A percentile compares a stretch with the other conserved stretches of the same genome.
Evolutionary conservation across 2,888 invertebrate genomes (phyloP).

Genomic region (Aleiodes alternator): DNA sequence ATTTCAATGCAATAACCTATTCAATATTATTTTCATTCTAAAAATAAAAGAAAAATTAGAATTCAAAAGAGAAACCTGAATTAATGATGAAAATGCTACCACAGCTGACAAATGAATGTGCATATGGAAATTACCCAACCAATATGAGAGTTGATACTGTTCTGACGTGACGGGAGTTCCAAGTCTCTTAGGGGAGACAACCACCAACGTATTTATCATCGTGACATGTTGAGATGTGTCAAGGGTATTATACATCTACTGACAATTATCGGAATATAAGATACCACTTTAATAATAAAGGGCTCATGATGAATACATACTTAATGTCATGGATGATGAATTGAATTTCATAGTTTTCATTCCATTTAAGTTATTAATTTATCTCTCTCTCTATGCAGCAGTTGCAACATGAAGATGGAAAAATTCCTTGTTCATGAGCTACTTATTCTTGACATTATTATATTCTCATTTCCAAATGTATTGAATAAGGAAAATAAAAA

Average conservation of each 20-base stretch:
- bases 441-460: too few species aligned
- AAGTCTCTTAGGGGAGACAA: slow-evolving; percentile 22
- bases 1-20: too few species aligned
- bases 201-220: slow-evolving; percentile 31
- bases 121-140: slow-evolving; percentile 5
- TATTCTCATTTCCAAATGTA: too few species aligned
- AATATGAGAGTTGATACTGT: slow-evolving; percentile 22
- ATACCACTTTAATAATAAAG: not conserved
- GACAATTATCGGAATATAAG: slow-evolving; percentile 28
- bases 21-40: too few species aligned
- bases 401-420: too few species aligned
- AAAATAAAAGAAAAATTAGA: not conserved
- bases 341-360: not conserved
- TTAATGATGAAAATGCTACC: slow-evolving; percentile 20
- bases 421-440: too few species aligned
- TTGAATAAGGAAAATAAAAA: too few species aligned
- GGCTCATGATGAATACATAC: not conserved
- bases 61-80: not conserved
- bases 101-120: slow-evolving; percentile 17
- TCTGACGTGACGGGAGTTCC: slow-evolving; percentile 20
- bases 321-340: not conserved
- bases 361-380: not conserved
- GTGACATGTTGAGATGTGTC: slow-evolving; percentile 17
- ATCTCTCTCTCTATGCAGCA: too few species aligned
- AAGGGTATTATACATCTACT: slow-evolving; percentile 15